Evolutionary conservation across 2,888 invertebrate genomes (phyloP).

Genomic region (Drosophila emarginata): DNA sequence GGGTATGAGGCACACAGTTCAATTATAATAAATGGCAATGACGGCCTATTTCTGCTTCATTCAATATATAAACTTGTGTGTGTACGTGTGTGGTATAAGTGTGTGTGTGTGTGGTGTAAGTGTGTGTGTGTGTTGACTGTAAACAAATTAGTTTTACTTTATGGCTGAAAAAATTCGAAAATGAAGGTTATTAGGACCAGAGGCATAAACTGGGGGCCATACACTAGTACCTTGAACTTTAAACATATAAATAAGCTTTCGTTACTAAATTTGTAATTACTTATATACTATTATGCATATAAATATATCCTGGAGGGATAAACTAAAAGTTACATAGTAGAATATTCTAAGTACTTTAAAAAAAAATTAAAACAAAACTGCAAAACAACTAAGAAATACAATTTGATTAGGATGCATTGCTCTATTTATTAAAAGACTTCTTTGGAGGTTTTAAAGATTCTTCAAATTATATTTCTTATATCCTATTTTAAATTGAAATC

Average conservation of each 20-base stretch:
- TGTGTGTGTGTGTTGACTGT: conserved; percentile 27
- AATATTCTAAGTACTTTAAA: no score
- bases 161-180: conserved; percentile 23
- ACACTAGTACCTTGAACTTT: conserved; percentile 1
- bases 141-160: conserved; percentile 35
- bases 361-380: no score
- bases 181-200: conserved; percentile 11
- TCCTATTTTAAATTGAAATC: not conserved
- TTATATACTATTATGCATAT: no score
- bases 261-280: not conserved
- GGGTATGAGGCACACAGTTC: conserved; percentile 31
- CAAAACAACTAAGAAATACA: no score
- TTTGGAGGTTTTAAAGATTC: no score
- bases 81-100: conserved; percentile 1
- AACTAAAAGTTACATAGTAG: no score
- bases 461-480: no score
- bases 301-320: no score
- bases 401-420: no score
- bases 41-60: conserved; percentile 37
- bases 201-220: not conserved
- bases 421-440: no score
- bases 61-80: conserved; percentile 4
- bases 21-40: conserved; percentile 62
- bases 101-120: conserved; percentile 22
- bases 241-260: not conserved